phyloP scores from a whole-genome alignment of 2,113 vertebrate genomes.

The Ciconia maguari region DNA sequence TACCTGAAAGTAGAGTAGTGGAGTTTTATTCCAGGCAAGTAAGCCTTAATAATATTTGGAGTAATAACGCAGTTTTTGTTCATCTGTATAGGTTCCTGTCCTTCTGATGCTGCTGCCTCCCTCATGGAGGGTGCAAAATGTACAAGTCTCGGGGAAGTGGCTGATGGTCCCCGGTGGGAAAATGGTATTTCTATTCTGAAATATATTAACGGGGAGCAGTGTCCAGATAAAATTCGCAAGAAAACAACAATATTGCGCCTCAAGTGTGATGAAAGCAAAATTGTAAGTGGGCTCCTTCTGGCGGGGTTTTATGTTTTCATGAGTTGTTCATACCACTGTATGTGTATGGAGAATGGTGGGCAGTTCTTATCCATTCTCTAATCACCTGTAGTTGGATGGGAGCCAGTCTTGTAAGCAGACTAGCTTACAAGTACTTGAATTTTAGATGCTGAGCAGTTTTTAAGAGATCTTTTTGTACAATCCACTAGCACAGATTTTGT shows the following conservation, averaged over 20 bases:
- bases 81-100: constrained; percentile 73
- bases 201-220: constrained; percentile 82
- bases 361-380: not conserved
- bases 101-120: constrained; percentile 83
- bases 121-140: constrained; percentile 75
- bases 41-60: not conserved
- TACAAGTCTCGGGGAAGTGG: constrained; percentile 82
- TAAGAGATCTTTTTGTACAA: not conserved
- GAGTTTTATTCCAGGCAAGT: not conserved
- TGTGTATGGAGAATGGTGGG: not conserved
- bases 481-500: not conserved
- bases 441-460: not conserved
- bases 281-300: constrained; percentile 73
- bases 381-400: not conserved
- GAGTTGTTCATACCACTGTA: not conserved
- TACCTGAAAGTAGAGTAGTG: not conserved
- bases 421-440: not conserved
- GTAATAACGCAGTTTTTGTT: not conserved
- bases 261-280: constrained; percentile 81
- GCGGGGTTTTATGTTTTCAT: not conserved
- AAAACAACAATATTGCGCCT: constrained; percentile 85
- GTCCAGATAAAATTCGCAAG: constrained; percentile 77
- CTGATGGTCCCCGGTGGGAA: constrained; percentile 75
- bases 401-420: not conserved
- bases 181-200: constrained; percentile 70